Percentiles rank a stretch among this genome's conserved stretches.
Evolutionary conservation across 2,888 invertebrate species (phyloP).

Genomic region (Hydrotaea cyrtoneurina): DNA sequence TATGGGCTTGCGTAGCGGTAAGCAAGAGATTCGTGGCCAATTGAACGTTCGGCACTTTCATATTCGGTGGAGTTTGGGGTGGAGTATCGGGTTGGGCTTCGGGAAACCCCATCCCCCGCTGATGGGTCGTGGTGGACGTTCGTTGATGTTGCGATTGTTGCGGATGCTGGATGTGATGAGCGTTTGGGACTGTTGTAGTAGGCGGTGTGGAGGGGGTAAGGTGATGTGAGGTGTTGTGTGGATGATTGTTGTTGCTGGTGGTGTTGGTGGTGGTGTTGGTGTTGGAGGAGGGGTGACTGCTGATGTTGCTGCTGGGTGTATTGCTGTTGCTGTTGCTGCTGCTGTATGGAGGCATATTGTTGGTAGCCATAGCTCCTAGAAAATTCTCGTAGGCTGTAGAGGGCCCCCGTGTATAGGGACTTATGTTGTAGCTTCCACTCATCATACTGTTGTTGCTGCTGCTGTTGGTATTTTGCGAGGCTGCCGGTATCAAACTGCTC

Average conservation of each 20-base stretch:
- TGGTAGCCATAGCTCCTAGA: constrained; percentile 82
- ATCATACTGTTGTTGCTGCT: constrained; percentile 70
- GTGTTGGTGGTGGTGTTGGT: constrained; percentile 72
- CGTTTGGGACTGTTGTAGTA: constrained; percentile 71
- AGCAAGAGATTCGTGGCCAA: constrained; percentile 86
- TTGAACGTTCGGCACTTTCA: constrained; percentile 90
- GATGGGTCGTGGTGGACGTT: constrained; percentile 71
- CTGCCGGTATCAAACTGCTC: constrained; percentile 61
- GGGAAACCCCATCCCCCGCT: constrained; percentile 87
- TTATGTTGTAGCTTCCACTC: constrained; percentile 81
- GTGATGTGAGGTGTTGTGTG: constrained; percentile 69
- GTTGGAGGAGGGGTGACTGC: constrained; percentile 71
- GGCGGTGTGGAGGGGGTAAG: constrained; percentile 73
- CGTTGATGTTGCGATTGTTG: constrained; percentile 72
- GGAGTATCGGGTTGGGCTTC: constrained; percentile 94
- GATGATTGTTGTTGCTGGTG: constrained; percentile 72
- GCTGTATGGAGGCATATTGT: constrained; percentile 75
- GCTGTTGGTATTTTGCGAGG: constrained; percentile 68
- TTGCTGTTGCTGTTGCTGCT: constrained; percentile 70
- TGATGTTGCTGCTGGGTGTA: constrained; percentile 58
- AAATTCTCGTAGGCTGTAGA: constrained; percentile 84
- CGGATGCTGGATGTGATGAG: constrained; percentile 59
- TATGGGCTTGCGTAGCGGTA: constrained; percentile 83
- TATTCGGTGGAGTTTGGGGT: constrained; percentile 96
- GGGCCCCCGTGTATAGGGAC: constrained; percentile 83